These are phyloP conservation scores for Leucoraja ocellata DNA, from an alignment of 2,797 vertebrate genomes.

Conservation along the genomic window DNA sequence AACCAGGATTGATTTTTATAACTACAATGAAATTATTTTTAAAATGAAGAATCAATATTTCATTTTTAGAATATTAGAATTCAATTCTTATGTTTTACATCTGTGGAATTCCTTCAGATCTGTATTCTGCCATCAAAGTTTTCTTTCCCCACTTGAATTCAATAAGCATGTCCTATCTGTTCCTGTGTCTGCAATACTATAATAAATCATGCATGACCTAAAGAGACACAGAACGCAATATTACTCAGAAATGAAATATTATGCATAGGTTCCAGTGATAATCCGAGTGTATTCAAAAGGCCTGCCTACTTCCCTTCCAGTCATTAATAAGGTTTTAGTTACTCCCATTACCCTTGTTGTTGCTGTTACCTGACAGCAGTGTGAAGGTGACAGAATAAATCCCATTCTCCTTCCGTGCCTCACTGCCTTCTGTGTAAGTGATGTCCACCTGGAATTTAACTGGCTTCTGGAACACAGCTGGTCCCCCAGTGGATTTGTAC, in stretches of 20 bases:
- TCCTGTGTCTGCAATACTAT: neutral
- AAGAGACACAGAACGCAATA: slow-evolving; percentile 11
- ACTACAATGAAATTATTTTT: neutral
- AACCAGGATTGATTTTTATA: neutral
- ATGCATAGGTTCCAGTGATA: slow-evolving; percentile 13
- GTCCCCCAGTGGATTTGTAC: slow-evolving; percentile 90
- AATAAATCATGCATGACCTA: slow-evolving; percentile 17
- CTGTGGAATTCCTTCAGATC: neutral
- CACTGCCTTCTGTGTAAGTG: slow-evolving; percentile 91
- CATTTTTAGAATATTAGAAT: neutral
- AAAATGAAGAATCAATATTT: neutral
- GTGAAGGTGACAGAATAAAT: slow-evolving; percentile 98
- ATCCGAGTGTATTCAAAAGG: neutral
- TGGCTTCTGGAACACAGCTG: slow-evolving; percentile 96
- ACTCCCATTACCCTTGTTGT: slow-evolving; percentile 26
- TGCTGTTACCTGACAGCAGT: slow-evolving; percentile 80
- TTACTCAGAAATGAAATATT: slow-evolving; percentile 24
- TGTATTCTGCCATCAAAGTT: neutral
- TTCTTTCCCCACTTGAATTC: neutral
- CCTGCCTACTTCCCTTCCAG: slow-evolving; percentile 12
- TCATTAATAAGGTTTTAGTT: slow-evolving; percentile 20
- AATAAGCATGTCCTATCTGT: slow-evolving; percentile 8
- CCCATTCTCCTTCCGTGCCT: slow-evolving; percentile 87
- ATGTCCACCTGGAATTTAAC: slow-evolving; percentile 98
- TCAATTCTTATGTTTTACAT: neutral